Base-by-base conservation (phyloP, 2,888 invertebrate genomes). In the Nycteola revayana region DNA sequence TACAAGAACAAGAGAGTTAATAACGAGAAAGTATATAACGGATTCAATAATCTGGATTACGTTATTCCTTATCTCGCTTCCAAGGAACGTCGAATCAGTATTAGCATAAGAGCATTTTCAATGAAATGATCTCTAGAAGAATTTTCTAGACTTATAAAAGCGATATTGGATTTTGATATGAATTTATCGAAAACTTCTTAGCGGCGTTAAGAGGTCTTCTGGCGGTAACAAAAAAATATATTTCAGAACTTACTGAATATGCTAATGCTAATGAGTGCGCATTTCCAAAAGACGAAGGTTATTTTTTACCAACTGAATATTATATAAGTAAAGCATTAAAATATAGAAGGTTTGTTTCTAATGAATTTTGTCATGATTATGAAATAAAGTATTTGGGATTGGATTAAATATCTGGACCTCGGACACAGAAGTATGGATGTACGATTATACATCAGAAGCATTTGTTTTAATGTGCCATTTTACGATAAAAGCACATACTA, bases 81-180 rank as follows among this genome's bases (percentile, higher is more conserved):
- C 39, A 45, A 36, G 40, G 40, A 48, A 39, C 47, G 34, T 48
- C 31, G 44, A 45, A 42, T 47, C 24, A 50, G 54, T 61, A 63
- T 62, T 61, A 60, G 50, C 60, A 56, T 64, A 60, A 60, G 59
- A 71, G 59, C 65, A 71, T 72, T 72, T 58, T 63, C 67, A 66
- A 71, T 71, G 61, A 42, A 68, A 65, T 64, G 57, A 72, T 75
- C 52, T 63, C 62, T 54, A 44, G 49, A 51, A 40, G 29, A 49
- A 42, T 34, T 45, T 59, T 48, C 45, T 51, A 55, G 51, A 43
- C 60, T 62, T 67, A 60, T 60, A 60, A 60, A 62, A 49, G 44
- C 56, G 61, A 79, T 81, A 82, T 83, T 81, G 77, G 72, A 74
- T 76, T 78, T 70, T 75, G 76, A 81, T 81, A 75, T 58, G 73